Conservation (phyloP, 2,113 vertebrate species). For the Lepus europaeus region DNA sequence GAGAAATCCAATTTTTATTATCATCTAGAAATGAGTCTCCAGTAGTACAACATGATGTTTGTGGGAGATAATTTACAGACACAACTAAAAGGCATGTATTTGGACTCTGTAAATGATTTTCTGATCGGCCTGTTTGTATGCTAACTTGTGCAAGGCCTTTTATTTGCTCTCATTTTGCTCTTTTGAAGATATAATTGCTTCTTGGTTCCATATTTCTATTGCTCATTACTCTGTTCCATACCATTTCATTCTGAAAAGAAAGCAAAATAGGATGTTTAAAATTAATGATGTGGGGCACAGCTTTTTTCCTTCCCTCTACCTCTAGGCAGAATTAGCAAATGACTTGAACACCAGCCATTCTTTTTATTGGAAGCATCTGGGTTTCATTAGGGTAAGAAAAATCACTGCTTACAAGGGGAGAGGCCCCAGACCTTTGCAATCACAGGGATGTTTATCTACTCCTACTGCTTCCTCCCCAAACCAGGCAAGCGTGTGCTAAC, state of each 20-base stretch:
- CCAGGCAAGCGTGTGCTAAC: background rate
- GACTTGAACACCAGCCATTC: conserved; percentile 76
- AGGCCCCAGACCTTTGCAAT: conserved; percentile 38
- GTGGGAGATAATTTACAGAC: conserved; percentile 75
- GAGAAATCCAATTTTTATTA: conserved; percentile 68
- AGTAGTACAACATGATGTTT: conserved; percentile 66
- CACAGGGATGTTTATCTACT: background rate
- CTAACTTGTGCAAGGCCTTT: conserved; percentile 76
- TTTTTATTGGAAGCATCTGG: conserved; percentile 77
- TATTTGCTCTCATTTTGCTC: conserved; percentile 79
- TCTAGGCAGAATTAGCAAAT: conserved; percentile 81
- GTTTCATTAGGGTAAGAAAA: conserved; percentile 81
- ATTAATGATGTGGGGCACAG: conserved; percentile 81
- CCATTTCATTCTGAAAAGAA: conserved; percentile 85
- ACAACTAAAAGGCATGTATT: conserved; percentile 73
- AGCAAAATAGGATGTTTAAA: conserved; percentile 85
- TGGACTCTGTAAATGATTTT: conserved; percentile 70
- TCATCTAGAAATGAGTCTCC: conserved; percentile 61
- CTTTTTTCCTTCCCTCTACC: conserved; percentile 64
- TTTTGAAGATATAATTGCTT: conserved; percentile 84
- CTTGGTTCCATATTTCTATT: conserved; percentile 83
- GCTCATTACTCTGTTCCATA: conserved; percentile 84
- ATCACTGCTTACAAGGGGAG: conserved; percentile 66
- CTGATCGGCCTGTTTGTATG: conserved; percentile 70
- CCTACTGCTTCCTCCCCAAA: background rate